phyloP scores from a whole-genome alignment of 2,797 vertebrate species.

The Periparus ater region DNA sequence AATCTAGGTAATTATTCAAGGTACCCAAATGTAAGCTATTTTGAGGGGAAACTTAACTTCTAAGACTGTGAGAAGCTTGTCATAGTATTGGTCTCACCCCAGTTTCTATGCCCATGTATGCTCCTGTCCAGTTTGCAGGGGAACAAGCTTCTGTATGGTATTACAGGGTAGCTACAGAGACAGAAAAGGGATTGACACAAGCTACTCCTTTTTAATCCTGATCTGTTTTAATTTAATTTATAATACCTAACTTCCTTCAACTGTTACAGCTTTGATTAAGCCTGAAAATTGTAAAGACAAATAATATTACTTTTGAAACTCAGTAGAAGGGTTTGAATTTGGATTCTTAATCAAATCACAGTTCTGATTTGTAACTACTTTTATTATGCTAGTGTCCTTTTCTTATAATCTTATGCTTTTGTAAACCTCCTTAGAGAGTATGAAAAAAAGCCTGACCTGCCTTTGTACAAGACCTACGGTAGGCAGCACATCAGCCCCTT shows the following conservation, averaged over 20 bases:
- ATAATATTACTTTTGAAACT: not conserved
- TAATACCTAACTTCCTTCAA: not conserved
- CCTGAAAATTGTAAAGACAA: not conserved
- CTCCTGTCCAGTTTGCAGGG: not conserved
- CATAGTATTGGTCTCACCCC: not conserved
- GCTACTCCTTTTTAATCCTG: not conserved
- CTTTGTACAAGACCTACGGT: not conserved
- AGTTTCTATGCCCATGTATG: not conserved
- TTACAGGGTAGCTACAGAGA: not conserved
- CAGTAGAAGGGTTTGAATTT: not conserved
- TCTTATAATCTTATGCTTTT: not conserved
- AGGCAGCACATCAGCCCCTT: not conserved
- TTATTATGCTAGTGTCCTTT: not conserved
- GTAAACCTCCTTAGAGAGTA: not conserved
- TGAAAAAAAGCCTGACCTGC: not conserved
- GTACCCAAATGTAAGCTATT: not conserved
- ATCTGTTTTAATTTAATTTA: not conserved
- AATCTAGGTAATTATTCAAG: not conserved
- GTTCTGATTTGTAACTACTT: not conserved
- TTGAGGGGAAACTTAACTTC: not conserved
- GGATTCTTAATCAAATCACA: not conserved
- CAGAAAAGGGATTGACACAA: not conserved
- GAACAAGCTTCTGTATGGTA: not conserved
- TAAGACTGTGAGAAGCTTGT: not conserved
- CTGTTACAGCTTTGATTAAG: not conserved